Conservation (phyloP, 1,140 invertebrate genomes). For the Papilio helenus region DNA sequence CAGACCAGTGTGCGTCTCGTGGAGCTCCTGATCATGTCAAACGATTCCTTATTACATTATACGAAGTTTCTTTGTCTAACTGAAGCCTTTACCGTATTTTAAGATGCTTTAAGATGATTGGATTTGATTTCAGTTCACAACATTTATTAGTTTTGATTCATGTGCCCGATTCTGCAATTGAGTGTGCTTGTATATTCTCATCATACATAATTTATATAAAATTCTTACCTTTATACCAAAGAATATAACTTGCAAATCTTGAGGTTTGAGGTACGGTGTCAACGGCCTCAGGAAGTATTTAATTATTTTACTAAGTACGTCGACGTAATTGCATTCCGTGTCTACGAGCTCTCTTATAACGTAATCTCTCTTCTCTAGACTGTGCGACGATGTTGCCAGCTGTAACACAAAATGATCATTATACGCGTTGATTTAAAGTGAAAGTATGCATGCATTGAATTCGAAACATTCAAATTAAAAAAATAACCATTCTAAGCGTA, state of each 20-base stretch:
- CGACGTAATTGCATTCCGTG: conserved; percentile 98
- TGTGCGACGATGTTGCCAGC: conserved; percentile 84
- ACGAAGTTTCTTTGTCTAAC: background rate
- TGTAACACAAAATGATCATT: conserved; percentile 56
- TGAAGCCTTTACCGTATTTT: background rate
- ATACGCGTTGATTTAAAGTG: conserved; percentile 29
- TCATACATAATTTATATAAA: conserved; percentile 31
- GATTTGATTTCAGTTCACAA: too few species aligned
- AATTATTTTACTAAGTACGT: conserved; percentile 95
- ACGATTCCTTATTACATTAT: background rate
- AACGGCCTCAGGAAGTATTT: conserved; percentile 92
- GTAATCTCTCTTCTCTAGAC: conserved; percentile 95
- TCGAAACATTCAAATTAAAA: conserved; percentile 42
- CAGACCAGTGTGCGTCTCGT: conserved; percentile 93
- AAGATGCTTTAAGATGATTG: too few species aligned
- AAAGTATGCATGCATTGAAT: conserved; percentile 35
- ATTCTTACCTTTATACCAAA: conserved; percentile 91
- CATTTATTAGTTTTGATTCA: too few species aligned
- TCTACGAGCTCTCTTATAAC: conserved; percentile 97
- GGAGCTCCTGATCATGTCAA: conserved; percentile 86
- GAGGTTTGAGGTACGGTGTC: conserved; percentile 87
- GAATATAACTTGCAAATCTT: conserved; percentile 92
- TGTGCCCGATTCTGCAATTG: too few species aligned
- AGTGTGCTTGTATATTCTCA: background rate
- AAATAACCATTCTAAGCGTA: conserved; percentile 55